A percentile compares a stretch with the other conserved stretches of the same genome.
These are phyloP conservation scores for Actinostola sp. DNA, from an alignment of 92 coral and sea anemone species.

Conservation along the genomic window DNA sequence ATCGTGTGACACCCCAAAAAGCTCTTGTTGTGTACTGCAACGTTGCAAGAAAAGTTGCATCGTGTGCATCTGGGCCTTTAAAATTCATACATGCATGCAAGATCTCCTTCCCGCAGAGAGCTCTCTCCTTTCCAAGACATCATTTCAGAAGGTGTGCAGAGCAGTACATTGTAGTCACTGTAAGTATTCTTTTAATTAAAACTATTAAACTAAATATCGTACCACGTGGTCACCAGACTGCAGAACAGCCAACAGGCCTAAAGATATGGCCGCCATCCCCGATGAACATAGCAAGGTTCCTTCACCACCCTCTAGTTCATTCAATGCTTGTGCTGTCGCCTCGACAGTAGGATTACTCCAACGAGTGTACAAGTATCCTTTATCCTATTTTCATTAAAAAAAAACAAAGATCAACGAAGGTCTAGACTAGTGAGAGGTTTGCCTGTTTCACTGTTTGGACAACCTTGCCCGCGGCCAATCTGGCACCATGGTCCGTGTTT, in stretches of 20 bases:
- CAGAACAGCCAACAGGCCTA: slow-evolving; percentile 62
- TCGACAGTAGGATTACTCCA: slow-evolving; percentile 77
- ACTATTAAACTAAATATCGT: not conserved
- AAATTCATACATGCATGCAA: no score
- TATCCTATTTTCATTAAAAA: slow-evolving; percentile 18
- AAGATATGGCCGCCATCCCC: slow-evolving; percentile 83
- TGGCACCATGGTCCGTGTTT: slow-evolving; percentile 59
- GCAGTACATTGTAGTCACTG: not conserved
- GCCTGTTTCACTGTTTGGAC: not conserved
- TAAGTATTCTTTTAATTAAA: not conserved
- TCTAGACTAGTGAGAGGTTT: not conserved
- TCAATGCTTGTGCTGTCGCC: slow-evolving; percentile 71
- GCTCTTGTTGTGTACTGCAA: no score
- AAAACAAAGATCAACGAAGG: not conserved
- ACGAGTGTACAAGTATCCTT: slow-evolving; percentile 72
- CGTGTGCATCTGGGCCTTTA: no score
- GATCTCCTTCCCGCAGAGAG: no score
- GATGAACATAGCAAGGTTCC: slow-evolving; percentile 81
- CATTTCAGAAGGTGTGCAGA: not conserved
- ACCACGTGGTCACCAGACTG: slow-evolving; percentile 83
- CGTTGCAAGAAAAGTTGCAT: no score
- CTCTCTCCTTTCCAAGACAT: no score
- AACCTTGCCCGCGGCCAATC: slow-evolving; percentile 64
- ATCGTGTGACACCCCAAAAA: no score
- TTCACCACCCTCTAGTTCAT: slow-evolving; percentile 73